Percentiles rank a stretch among this genome's conserved stretches.
phyloP scores from a whole-genome alignment of 1,140 invertebrate genomes.

The Cydia amplana region DNA sequence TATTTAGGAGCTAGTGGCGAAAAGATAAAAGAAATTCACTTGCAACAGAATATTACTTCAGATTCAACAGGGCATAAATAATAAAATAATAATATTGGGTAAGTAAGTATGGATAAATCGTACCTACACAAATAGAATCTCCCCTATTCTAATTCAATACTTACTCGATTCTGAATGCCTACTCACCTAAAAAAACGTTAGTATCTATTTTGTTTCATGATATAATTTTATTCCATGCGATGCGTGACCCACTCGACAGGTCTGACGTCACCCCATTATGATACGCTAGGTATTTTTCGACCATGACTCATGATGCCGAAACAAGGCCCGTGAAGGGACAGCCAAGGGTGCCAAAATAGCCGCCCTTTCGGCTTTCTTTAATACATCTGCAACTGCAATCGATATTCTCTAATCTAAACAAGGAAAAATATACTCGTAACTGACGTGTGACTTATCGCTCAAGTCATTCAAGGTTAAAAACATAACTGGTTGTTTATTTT shows the following conservation, averaged over 20 bases:
- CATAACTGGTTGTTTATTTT: constrained; percentile 13
- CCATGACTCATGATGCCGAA: constrained; percentile 26
- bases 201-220: background rate
- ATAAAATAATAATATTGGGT: too few relatives aligned
- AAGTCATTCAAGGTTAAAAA: constrained; percentile 10
- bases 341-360: constrained; percentile 21
- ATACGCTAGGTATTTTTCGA: constrained; percentile 29
- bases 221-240: constrained; percentile 17
- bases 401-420: background rate
- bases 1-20: too few relatives aligned
- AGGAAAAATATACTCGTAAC: background rate
- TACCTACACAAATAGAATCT: too few relatives aligned
- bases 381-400: background rate
- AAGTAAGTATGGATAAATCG: too few relatives aligned
- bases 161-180: background rate
- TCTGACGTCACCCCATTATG: constrained; percentile 22
- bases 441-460: constrained; percentile 25
- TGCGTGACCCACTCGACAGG: constrained; percentile 25
- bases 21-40: too few relatives aligned
- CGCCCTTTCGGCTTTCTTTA: constrained; percentile 11
- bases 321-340: constrained; percentile 2
- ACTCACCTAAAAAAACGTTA: background rate
- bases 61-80: too few relatives aligned
- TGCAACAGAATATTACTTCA: too few relatives aligned
- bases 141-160: background rate